These are phyloP conservation scores for Onthophagus sagittarius DNA, from an alignment of 2,888 invertebrate genomes.

Conservation along the genomic window DNA sequence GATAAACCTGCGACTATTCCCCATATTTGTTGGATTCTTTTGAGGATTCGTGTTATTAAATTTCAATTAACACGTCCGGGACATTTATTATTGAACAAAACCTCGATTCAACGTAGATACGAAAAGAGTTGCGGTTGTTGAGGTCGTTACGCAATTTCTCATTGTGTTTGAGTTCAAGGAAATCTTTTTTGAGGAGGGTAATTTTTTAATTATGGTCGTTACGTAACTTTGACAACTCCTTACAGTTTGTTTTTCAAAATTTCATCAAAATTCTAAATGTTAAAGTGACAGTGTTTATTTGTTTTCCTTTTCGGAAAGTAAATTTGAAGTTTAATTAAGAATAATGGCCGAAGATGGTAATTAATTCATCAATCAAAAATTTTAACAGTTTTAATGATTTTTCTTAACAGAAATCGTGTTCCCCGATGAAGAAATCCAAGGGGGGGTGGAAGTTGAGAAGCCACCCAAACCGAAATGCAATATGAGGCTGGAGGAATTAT, in stretches of 20 bases:
- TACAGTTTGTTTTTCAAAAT: too few species aligned
- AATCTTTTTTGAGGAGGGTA: too few species aligned
- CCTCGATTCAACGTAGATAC: background rate
- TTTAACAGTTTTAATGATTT: too few species aligned
- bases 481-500: constrained; percentile 35
- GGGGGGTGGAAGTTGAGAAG: background rate
- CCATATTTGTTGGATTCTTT: background rate
- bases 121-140: background rate
- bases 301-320: too few species aligned
- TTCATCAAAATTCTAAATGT: too few species aligned
- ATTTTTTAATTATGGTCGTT: too few species aligned
- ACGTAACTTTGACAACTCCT: too few species aligned
- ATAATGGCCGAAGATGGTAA: background rate
- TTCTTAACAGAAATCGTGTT: too few species aligned
- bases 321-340: background rate
- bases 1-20: background rate
- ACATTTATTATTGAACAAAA: background rate
- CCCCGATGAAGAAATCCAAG: background rate
- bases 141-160: background rate
- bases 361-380: too few species aligned
- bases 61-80: background rate
- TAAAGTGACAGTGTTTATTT: too few species aligned
- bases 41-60: background rate
- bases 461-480: constrained; percentile 8
- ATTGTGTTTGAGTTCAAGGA: background rate